phyloP scores from a whole-genome alignment of 2,888 invertebrate genomes.

The Aricia artaxerxes region DNA sequence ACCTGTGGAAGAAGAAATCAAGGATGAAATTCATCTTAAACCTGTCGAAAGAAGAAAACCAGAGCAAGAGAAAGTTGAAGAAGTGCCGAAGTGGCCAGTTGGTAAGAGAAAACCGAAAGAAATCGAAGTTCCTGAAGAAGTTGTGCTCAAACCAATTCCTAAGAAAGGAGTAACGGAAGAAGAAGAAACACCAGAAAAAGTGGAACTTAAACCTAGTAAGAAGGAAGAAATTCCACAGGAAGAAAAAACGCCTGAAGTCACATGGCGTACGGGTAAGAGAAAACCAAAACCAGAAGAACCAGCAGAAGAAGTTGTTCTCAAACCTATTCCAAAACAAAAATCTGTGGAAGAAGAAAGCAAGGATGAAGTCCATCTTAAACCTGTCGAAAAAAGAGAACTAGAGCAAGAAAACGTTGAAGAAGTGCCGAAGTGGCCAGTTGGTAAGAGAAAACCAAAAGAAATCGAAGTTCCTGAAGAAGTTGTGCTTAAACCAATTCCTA shows the following conservation, averaged over 20 bases:
- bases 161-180: conserved; percentile 51
- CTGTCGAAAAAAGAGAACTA: conserved; percentile 44
- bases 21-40: conserved; percentile 55
- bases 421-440: conserved; percentile 57
- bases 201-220: conserved; percentile 17
- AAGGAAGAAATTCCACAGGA: conserved; percentile 53
- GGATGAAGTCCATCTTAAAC: conserved; percentile 47
- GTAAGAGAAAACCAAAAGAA: conserved; percentile 53
- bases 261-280: conserved; percentile 54
- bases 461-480: conserved; percentile 57
- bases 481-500: conserved; percentile 65
- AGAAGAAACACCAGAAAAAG: conserved; percentile 38
- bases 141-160: conserved; percentile 39
- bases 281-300: conserved; percentile 52
- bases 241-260: conserved; percentile 42
- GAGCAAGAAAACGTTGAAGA: conserved; percentile 50
- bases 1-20: conserved; percentile 53
- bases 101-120: conserved; percentile 47
- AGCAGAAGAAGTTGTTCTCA: conserved; percentile 62
- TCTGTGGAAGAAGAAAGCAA: conserved; percentile 51
- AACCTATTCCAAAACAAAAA: conserved; percentile 59
- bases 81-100: conserved; percentile 51
- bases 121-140: conserved; percentile 37
- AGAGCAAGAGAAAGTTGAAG: conserved; percentile 44
- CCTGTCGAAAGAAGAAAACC: conserved; percentile 45